Base-by-base conservation (phyloP, 2,888 invertebrate species). In the Temnothorax unifasciatus region DNA sequence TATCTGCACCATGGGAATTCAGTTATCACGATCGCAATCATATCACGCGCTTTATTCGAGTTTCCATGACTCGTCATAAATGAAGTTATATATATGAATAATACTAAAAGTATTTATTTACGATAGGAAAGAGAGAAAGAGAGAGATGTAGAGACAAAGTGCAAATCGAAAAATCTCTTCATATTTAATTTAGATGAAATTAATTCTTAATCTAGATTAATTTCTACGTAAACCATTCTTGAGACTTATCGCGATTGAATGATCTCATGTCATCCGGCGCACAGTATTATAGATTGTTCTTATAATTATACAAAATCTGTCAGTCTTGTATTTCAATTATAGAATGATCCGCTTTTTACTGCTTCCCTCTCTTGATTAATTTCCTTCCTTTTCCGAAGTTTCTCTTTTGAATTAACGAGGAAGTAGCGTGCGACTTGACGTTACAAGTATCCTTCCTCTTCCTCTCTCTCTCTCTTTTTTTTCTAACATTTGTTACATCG, bases 31-130 rank as follows among this genome's bases (percentile, higher is more conserved):
- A 54, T 44, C n/a, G 41, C 69, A 86, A 85, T 88, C 84, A 83
- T 89, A 88, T 87, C 84, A 66, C 47, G 15, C 44, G 81, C 18
- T 57, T 88, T 85, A 87, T 85, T 82, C 79, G 41, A n/a, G 34
- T 75, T 44, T 50, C 75, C 9, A 41, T 8, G 38, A 6, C 1
- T 25, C 13, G 21, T 8, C 3, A 38, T 38, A 63, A 64, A 74
- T 74, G 8, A 44, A 63, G 21, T 34, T 9, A 34, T 18, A 11
- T 3, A 29, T 21, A 52, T n/a, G n/a, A 59, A 15, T 3, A 29
- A 38, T 64, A 18, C 38, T 50, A 76, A 76, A 52, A 50, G 4
- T 41, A 63, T 63, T 21, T 75, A 50, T 29, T 75, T 47, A 13
- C 4, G 25, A 68, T 29, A 47, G 15, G 5, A 50, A 11, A 47